A percentile compares a stretch with the other conserved stretches of the same genome.
Conservation (phyloP, 2,888 invertebrate genomes). For the Pterostichus niger region DNA sequence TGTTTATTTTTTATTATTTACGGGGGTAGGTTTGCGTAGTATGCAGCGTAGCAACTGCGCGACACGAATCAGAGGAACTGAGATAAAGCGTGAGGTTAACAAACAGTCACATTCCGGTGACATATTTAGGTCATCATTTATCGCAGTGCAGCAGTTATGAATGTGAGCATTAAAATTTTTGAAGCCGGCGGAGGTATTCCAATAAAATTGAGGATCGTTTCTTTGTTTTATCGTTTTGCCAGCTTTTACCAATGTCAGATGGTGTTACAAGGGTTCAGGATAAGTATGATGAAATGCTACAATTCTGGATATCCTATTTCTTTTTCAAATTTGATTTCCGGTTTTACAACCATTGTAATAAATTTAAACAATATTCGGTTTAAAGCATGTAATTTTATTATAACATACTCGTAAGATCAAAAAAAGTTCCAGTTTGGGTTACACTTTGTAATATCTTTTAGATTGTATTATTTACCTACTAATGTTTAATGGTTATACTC, state of each 20-base stretch:
- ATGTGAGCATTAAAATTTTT: slow-evolving; percentile 56
- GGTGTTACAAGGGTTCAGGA: slow-evolving; percentile 25
- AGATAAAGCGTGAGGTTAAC: slow-evolving; percentile 56
- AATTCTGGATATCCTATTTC: not conserved
- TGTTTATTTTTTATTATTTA: slow-evolving; percentile 19
- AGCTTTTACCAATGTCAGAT: slow-evolving; percentile 24
- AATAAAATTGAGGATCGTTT: slow-evolving; percentile 43
- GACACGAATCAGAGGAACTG: not conserved
- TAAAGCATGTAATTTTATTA: not conserved
- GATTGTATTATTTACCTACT: no score
- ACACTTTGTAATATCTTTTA: no score
- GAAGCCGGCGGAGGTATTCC: slow-evolving; percentile 18
- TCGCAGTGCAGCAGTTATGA: slow-evolving; percentile 41
- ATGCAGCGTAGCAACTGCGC: not conserved
- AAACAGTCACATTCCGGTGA: slow-evolving; percentile 54
- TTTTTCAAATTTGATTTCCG: not conserved
- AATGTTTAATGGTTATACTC: no score
- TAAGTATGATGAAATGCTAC: slow-evolving; percentile 30
- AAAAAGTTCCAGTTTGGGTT: no score
- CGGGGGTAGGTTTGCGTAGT: not conserved
- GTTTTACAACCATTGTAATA: not conserved
- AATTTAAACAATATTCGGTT: not conserved
- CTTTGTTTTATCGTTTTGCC: slow-evolving; percentile 45
- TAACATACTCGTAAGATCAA: no score
- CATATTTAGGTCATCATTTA: slow-evolving; percentile 63